Evolutionary conservation across 2,797 vertebrate genomes (phyloP).

Genomic region (Vespertilio murinus): DNA sequence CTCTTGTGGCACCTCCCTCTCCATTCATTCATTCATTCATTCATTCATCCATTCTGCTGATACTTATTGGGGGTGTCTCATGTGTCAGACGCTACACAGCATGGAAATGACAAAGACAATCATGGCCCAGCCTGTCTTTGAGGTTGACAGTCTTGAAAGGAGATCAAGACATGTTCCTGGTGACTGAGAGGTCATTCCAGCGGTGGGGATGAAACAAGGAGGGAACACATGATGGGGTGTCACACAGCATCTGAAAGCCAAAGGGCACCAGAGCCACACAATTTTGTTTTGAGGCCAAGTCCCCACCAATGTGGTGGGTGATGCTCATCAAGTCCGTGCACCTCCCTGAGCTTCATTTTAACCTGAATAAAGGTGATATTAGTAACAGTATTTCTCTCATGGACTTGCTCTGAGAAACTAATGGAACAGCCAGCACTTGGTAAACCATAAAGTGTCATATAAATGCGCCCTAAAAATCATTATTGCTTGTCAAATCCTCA

Average conservation of each 20-base stretch:
- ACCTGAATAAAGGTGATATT: conserved; percentile 6
- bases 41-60: not conserved
- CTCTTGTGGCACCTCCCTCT: not conserved
- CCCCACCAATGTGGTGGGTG: not conserved
- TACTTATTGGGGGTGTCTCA: not conserved
- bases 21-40: not conserved
- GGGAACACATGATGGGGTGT: not conserved
- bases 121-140: not conserved
- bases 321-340: not conserved
- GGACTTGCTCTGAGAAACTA: conserved; percentile 21
- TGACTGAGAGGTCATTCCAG: not conserved
- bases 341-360: not conserved
- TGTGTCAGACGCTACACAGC: not conserved
- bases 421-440: not conserved
- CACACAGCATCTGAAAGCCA: not conserved
- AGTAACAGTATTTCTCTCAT: not conserved
- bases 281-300: not conserved
- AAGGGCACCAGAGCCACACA: not conserved
- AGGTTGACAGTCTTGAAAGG: not conserved
- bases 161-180: not conserved
- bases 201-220: not conserved
- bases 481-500: conserved; percentile 32
- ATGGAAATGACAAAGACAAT: not conserved
- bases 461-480: conserved; percentile 32
- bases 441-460: not conserved